Evolutionary conservation across 2,797 vertebrate genomes (phyloP), one percentile per base, ranked within the genome.

Genomic region (Pogoniulus pusillus): DNA sequence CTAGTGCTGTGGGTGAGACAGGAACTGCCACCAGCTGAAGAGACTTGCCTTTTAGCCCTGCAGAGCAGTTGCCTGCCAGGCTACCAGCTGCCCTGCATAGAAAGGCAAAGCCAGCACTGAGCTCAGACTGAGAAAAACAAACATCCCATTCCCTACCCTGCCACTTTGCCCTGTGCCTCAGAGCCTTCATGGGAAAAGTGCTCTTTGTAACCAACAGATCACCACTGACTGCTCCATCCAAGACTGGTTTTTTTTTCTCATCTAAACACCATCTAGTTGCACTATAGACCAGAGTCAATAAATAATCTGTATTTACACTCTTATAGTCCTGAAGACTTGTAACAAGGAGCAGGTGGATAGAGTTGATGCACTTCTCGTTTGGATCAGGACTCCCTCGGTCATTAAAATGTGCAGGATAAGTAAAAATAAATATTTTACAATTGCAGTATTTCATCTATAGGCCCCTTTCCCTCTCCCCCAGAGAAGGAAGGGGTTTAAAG

Each of bases 241-340:
- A 68, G 89, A 57, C 29, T 82, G 87, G n/a, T 95, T 79, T 91
- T 95, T 83, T 82, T 91, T 85, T 6, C 93, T 95, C 95, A 90
- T 64, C 73, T 95, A 95, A 97, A 72, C 9, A 34, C 59, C 53
- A 81, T 95, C 93, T 96, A 95, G 82, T 91, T 98, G 98, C 98
- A 97, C 90, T 98, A 98, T 92, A 97, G 96, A 98, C 98, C 97
- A 97, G 96, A 98, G 96, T 98, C 97, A 98, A 99, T 98, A 98
- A 98, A 98, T 98, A 98, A 98, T 96, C 96, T 96, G 96, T 98
- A 98, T 99, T 98, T 98, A 99, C 97, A 98, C 97, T 97, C 96
- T 96, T 97, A 98, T 94, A 97, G 97, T 98, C 96, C 66, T 88
- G 72, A 96, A 97, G 96, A 96, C 97, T 97, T 74, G 65, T 91